phyloP scores from a whole-genome alignment of 2,113 vertebrate genomes.

The Gorilla gorilla region DNA sequence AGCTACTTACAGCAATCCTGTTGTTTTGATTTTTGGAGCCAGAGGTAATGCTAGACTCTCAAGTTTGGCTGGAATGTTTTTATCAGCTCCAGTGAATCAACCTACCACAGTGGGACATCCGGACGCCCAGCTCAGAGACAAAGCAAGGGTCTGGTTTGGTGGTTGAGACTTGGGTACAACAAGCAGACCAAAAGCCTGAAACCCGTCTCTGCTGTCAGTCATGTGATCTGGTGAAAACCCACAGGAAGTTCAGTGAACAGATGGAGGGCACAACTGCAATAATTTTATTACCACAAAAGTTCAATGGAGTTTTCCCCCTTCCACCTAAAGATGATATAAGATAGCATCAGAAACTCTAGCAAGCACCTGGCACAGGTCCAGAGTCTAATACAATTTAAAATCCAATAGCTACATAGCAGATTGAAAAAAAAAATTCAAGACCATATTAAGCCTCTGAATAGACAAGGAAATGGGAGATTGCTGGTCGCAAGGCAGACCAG shows the following conservation, averaged over 20 bases:
- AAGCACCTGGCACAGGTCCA: constrained; percentile 64
- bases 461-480: background rate
- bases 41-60: constrained; percentile 64
- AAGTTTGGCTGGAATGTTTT: constrained; percentile 58
- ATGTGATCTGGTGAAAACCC: constrained; percentile 83
- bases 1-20: constrained; percentile 49
- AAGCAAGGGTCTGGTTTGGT: constrained; percentile 83
- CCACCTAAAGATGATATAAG: constrained; percentile 65
- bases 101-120: constrained; percentile 77
- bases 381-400: constrained; percentile 32
- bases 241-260: constrained; percentile 84
- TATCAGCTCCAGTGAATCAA: constrained; percentile 77
- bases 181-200: constrained; percentile 74
- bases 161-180: constrained; percentile 65
- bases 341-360: constrained; percentile 62
- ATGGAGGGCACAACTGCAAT: constrained; percentile 74
- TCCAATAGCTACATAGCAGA: background rate
- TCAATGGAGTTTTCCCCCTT: constrained; percentile 63
- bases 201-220: constrained; percentile 80
- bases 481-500: accelerated
- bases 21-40: constrained; percentile 61
- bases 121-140: constrained; percentile 74
- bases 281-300: constrained; percentile 70
- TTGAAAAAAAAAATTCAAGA: constrained; percentile 52
- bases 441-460: background rate